Percentiles rank a stretch among this genome's conserved stretches.
These are phyloP conservation scores for Eucera pruinosa DNA, from an alignment of 2,888 invertebrate species.

Conservation along the genomic window DNA sequence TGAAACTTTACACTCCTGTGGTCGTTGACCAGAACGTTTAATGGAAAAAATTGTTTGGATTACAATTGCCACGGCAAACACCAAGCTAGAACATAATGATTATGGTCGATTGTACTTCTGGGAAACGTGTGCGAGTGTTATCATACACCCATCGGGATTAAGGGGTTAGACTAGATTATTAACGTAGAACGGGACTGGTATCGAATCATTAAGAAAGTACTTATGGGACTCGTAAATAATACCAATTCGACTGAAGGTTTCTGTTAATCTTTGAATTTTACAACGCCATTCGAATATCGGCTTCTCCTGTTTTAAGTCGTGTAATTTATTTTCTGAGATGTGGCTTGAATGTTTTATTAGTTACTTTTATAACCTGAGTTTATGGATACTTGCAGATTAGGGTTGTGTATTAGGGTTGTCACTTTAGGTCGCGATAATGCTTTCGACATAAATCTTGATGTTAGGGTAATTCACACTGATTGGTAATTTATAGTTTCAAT, in stretches of 20 bases:
- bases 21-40: conserved; percentile 7
- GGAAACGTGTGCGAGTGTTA: conserved; percentile 12
- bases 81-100: conserved; percentile 25
- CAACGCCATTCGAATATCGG: conserved; percentile 4
- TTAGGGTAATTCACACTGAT: not conserved
- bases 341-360: not conserved
- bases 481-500: no score
- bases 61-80: conserved; percentile 31
- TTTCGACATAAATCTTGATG: not conserved
- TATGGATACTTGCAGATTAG: not conserved
- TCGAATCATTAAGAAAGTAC: conserved; percentile 15
- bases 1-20: conserved; percentile 15
- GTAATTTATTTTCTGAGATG: not conserved
- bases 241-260: not conserved
- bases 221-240: not conserved
- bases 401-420: not conserved
- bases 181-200: not conserved
- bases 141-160: conserved; percentile 2
- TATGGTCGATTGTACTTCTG: conserved; percentile 32
- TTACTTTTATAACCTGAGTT: not conserved
- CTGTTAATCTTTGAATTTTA: conserved; percentile 5
- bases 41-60: conserved; percentile 40
- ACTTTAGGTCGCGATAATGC: not conserved
- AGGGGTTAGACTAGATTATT: not conserved
- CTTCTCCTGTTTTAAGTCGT: not conserved